These are phyloP conservation scores for Eremophila alpestris DNA, from an alignment of 2,797 vertebrate genomes.

Conservation along the genomic window DNA sequence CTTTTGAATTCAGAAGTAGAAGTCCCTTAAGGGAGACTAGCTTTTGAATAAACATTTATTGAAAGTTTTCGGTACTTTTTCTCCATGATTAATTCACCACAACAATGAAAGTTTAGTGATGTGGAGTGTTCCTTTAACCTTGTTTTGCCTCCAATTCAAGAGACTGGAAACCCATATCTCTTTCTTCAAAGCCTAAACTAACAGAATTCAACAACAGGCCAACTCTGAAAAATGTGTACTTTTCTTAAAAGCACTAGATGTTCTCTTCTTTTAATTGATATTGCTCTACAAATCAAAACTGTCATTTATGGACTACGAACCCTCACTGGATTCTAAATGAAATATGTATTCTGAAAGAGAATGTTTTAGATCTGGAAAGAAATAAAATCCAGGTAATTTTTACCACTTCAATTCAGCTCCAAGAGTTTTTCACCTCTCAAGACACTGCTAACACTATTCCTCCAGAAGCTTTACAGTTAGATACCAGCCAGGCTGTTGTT, in stretches of 20 bases:
- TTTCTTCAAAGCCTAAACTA: background rate
- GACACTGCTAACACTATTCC: background rate
- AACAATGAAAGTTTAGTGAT: constrained; percentile 37
- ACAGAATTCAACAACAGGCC: background rate
- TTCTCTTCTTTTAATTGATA: background rate
- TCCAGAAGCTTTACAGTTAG: background rate
- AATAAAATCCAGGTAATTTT: constrained; percentile 6
- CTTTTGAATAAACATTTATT: constrained; percentile 62
- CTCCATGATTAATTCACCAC: constrained; percentile 64
- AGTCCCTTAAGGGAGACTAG: constrained; percentile 58
- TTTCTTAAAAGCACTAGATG: background rate
- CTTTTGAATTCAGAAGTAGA: constrained; percentile 73
- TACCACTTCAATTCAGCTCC: background rate
- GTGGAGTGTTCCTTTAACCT: constrained; percentile 51
- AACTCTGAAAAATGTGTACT: background rate
- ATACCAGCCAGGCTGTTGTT: background rate
- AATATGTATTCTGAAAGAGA: background rate
- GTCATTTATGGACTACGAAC: background rate
- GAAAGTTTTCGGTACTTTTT: constrained; percentile 68
- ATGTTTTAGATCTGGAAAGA: constrained; percentile 6
- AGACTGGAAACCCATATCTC: background rate
- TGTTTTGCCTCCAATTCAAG: constrained; percentile 37
- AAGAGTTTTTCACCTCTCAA: background rate
- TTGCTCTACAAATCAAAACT: constrained; percentile 2
- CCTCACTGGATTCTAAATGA: background rate